These are phyloP conservation scores for Eilema sororculum DNA, from an alignment of 2,888 invertebrate genomes.

Conservation along the genomic window DNA sequence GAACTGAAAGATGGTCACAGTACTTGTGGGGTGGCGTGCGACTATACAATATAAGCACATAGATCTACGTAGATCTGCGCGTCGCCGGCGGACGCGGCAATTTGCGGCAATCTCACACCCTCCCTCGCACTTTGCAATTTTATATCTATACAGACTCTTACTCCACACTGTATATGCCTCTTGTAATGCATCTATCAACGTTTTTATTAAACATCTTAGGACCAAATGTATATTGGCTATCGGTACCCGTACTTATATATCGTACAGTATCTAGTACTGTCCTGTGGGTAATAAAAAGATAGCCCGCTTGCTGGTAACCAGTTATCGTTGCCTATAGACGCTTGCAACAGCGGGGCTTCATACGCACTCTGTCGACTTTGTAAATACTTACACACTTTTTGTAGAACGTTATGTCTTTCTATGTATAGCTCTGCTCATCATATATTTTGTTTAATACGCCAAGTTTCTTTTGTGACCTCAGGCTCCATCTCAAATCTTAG, in stretches of 20 bases:
- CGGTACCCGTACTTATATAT: background rate
- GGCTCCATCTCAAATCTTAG: background rate
- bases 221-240: background rate
- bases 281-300: background rate
- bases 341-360: background rate
- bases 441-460: background rate
- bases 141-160: conserved; percentile 24
- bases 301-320: background rate
- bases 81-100: conserved; percentile 62
- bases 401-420: background rate
- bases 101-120: conserved; percentile 45
- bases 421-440: background rate
- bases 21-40: conserved; percentile 4
- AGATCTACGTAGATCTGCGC: conserved; percentile 32
- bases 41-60: conserved; percentile 3
- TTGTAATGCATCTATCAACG: background rate
- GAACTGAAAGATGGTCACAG: conserved; percentile 9
- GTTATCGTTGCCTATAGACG: background rate
- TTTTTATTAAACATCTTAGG: background rate
- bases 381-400: background rate
- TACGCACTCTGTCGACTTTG: conserved; percentile 1
- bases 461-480: background rate
- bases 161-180: conserved; percentile 12
- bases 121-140: conserved; percentile 20
- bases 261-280: background rate